phyloP scores from a whole-genome alignment of 2,797 vertebrate species.

The Cephalopachus bancanus region DNA sequence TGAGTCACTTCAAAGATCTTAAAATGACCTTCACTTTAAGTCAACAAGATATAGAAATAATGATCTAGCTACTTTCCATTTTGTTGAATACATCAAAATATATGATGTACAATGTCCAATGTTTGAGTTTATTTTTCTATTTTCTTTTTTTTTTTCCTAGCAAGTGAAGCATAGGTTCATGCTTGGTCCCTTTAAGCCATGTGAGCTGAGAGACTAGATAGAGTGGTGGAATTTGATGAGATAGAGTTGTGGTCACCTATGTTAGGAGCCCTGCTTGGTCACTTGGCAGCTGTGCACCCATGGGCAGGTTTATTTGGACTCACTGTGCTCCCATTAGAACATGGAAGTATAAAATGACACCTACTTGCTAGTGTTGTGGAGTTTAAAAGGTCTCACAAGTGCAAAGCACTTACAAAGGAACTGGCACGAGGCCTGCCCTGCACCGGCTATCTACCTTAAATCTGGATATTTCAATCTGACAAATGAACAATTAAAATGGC shows the following conservation, averaged over 20 bases:
- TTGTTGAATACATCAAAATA: slow-evolving; percentile 3
- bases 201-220: not conserved
- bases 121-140: slow-evolving; percentile 12
- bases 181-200: not conserved
- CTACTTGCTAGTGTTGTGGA: not conserved
- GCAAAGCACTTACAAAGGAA: not conserved
- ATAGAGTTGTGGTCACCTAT: too few species aligned
- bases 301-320: not conserved
- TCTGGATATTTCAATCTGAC: not conserved
- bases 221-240: not conserved
- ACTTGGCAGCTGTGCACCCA: fast-evolving
- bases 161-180: not conserved
- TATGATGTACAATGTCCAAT: not conserved
- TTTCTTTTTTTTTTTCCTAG: not conserved
- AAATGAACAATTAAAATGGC: not conserved
- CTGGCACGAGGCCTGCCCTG: fast-evolving
- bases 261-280: not conserved
- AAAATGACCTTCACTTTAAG: not conserved
- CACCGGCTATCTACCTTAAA: not conserved
- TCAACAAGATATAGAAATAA: slow-evolving; percentile 6
- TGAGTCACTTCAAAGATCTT: not conserved
- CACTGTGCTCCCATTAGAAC: not conserved
- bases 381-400: not conserved
- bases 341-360: not conserved
- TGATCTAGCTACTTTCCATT: not conserved